Percentiles rank a stretch among this genome's conserved stretches.
phyloP scores from a whole-genome alignment of 1,140 invertebrate genomes.

The Lasaia peninsularis region DNA sequence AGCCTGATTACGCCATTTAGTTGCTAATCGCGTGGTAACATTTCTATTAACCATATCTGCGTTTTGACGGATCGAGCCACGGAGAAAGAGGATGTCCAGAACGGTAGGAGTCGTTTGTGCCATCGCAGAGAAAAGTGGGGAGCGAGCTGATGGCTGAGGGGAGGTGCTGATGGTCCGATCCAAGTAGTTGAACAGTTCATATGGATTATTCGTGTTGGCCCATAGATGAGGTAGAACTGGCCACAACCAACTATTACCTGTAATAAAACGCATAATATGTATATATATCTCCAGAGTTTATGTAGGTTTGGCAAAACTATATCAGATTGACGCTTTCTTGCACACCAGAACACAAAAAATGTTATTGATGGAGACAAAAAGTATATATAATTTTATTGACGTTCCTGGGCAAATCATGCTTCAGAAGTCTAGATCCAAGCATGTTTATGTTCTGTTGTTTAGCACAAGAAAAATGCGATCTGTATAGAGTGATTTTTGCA shows the following conservation, averaged over 20 bases:
- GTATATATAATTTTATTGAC: no score
- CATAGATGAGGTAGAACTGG: slow-evolving; percentile 83
- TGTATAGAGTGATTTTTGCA: no score
- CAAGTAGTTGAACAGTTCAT: slow-evolving; percentile 79
- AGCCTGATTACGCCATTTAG: slow-evolving; percentile 80
- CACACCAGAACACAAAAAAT: no score
- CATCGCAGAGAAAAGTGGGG: slow-evolving; percentile 86
- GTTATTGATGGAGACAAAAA: no score
- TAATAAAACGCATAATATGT: slow-evolving; percentile 37
- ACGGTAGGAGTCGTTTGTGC: slow-evolving; percentile 87
- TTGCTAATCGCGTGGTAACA: slow-evolving; percentile 81
- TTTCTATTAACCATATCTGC: slow-evolving; percentile 84
- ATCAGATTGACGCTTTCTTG: background rate
- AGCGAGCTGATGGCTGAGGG: slow-evolving; percentile 62
- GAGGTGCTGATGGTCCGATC: slow-evolving; percentile 55
- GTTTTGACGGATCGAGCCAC: slow-evolving; percentile 82
- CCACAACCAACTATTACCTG: slow-evolving; percentile 85
- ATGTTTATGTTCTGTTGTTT: no score
- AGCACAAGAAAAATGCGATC: no score
- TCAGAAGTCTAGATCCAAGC: no score
- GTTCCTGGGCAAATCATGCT: no score
- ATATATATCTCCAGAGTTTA: no score
- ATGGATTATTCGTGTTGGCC: slow-evolving; percentile 79
- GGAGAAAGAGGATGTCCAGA: slow-evolving; percentile 81
- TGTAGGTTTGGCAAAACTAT: no score